Conservation (phyloP, 2,113 vertebrate species). For the Siniperca knerii region DNA sequence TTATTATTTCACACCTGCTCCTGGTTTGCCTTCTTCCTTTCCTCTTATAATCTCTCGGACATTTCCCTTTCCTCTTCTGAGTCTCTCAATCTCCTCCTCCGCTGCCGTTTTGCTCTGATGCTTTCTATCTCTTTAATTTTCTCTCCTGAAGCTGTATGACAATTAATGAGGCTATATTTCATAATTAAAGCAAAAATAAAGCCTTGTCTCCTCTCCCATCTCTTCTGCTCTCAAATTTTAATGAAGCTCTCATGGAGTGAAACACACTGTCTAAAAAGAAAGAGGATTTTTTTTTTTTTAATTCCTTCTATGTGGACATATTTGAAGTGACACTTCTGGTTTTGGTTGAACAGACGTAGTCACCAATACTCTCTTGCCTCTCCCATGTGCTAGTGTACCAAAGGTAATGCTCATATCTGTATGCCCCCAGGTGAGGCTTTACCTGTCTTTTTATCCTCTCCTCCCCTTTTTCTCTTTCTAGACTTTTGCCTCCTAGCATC, state of each 20-base stretch:
- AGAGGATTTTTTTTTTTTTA: constrained; percentile 16
- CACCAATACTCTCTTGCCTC: background rate
- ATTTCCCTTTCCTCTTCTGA: background rate
- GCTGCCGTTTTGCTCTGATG: background rate
- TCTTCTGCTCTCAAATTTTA: constrained; percentile 52
- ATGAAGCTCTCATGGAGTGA: constrained; percentile 36
- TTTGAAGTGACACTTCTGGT: constrained; percentile 23
- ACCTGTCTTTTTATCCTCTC: background rate
- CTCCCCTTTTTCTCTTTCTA: background rate
- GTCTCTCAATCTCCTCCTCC: background rate
- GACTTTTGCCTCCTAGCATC: background rate
- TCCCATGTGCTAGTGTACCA: background rate
- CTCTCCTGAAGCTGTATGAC: constrained; percentile 29
- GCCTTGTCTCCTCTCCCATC: constrained; percentile 24
- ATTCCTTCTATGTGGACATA: constrained; percentile 39
- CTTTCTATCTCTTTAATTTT: background rate
- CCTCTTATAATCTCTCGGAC: background rate
- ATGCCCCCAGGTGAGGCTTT: constrained; percentile 16
- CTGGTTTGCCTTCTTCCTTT: background rate
- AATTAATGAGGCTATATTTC: constrained; percentile 63
- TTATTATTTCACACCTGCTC: constrained; percentile 32
- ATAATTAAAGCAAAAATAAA: constrained; percentile 62
- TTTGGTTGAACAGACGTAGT: constrained; percentile 26
- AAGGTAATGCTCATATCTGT: constrained; percentile 11
- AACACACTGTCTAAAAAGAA: constrained; percentile 7